These are phyloP conservation scores for Liasis olivaceus DNA, from an alignment of 2,797 vertebrate genomes.

Conservation along the genomic window DNA sequence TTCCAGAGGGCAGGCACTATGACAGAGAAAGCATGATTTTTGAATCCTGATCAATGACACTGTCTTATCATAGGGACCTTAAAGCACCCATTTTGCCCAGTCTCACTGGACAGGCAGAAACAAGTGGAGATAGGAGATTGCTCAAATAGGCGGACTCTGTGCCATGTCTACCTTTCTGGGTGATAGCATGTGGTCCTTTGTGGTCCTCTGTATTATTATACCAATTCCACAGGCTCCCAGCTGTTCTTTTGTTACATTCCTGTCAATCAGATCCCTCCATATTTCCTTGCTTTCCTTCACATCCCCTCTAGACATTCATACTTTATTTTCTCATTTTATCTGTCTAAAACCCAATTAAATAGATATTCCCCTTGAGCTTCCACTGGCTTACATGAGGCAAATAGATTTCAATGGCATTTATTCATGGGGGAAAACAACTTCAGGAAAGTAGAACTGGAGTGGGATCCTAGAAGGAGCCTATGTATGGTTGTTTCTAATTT, in stretches of 20 bases:
- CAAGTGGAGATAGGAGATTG: background rate
- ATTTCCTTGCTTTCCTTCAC: background rate
- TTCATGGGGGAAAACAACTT: background rate
- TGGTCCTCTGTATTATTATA: background rate
- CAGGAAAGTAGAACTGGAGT: background rate
- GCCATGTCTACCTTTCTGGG: background rate
- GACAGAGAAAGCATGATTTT: background rate
- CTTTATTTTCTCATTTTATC: constrained; percentile 3
- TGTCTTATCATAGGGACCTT: background rate
- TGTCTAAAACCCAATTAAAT: constrained; percentile 30
- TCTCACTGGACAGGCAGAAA: background rate
- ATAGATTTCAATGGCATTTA: constrained; percentile 4
- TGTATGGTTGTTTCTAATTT: background rate
- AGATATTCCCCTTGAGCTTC: constrained; percentile 4
- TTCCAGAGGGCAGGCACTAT: background rate
- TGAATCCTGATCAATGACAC: background rate
- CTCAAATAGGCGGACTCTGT: background rate
- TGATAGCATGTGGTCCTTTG: background rate
- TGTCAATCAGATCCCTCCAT: constrained; percentile 2
- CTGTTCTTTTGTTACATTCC: constrained; percentile 12
- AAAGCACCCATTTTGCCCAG: background rate
- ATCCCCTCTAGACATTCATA: background rate
- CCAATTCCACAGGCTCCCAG: background rate
- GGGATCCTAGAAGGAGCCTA: background rate
- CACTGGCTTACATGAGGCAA: constrained; percentile 7